Base-by-base conservation (phyloP, 1,140 invertebrate genomes). In the Colletes gigas region DNA sequence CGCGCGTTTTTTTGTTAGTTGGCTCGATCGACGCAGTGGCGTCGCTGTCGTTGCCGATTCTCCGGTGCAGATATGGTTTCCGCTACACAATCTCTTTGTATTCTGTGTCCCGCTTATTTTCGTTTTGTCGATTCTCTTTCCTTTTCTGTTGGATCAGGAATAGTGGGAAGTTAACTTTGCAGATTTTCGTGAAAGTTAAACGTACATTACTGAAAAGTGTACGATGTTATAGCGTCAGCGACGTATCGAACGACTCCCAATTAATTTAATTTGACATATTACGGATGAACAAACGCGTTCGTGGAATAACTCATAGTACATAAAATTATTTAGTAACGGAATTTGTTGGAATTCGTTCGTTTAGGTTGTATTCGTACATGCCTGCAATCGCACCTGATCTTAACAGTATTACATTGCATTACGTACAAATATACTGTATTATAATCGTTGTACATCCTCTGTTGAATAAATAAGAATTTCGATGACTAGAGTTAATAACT, bases 351-450 rank as follows among this genome's bases (percentile, higher is more conserved):
- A 79, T 30, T 73, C 70, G 39, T 65, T 73, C 70, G 69, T 57
- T 44, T 72, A 55, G 39, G 10, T 3, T 57, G 15, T 73, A 73
- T 30, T 62, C 21, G 44, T 15, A 8, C 19, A 30, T 55, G 52
- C 54, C 14, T 73, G 62, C 30, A 71, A 73, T 54, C 39, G 77
- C 77, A 78, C 69, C 68, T 73, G 77, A 73, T 63, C 30, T 47
- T 63, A 71, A 79, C 77, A 79, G 77, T 79, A 79, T 79, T 79
- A 79, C 12, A 47, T 73, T 44, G 59, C 30, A 52, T 60, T 55
- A 55, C 55, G 75, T 63, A 78, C 57, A 44, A 78, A 59, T 41
- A 70, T 30, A n/a, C 39, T 79, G 69, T 79, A 73, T 70, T 44
- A 79, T 79, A 78, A 72, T 63, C 59, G 68, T 78, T 78, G 59